Evolutionary conservation across 23 tunicate species (phyloP), one percentile per base, ranked within the genome.

Genomic region (Botrylloides violaceus): DNA sequence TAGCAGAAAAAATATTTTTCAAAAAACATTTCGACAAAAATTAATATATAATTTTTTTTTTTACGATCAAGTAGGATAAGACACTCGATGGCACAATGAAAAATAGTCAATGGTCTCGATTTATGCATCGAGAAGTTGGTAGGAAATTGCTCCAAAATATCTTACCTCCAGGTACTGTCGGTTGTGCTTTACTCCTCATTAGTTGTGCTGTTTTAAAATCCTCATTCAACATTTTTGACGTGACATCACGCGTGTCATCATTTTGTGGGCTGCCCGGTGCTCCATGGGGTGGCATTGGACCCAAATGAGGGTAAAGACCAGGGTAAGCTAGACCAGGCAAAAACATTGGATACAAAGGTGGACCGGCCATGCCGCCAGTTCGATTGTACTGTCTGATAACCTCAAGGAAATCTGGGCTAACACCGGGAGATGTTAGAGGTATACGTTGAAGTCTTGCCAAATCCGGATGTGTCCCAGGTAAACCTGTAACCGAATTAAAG

Each of bases 141-240:
- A 49, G 58, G 58, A 0, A 49, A 49, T 49, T 19, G 21, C 58
- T 19, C 0, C 29, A 1, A 60, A 60, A 0, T 0, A 0, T 1
- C 21, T 60, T 23, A 60, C 65, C 65, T 25, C 31, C 31, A 28
- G 29, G 29, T 20, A 1, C 15, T 18, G 22, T 23, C 29, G 65
- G 15, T 1, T 30, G 50, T 56, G 35, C 61, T 38, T 76, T 79
- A 31, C 66, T 76, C 77, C 61, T 61, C 80, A 88, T 72, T 34
- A 76, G 77, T 57, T 77, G 83, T 26, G 87, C 84, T 2, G 96
- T 88, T 4, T 53, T 59, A 58, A 62, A 88, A 55, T 88, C 96
- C 32, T 88, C 79, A 29, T 65, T 43, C 43, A 88, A n/a, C 5
- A 88, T 28, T 2, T 75, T 87, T 7, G 56, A 26, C 26, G 74